Conservation (phyloP, 53 echinoderm and acorn worm genomes). For the Patiria pectinifera region DNA sequence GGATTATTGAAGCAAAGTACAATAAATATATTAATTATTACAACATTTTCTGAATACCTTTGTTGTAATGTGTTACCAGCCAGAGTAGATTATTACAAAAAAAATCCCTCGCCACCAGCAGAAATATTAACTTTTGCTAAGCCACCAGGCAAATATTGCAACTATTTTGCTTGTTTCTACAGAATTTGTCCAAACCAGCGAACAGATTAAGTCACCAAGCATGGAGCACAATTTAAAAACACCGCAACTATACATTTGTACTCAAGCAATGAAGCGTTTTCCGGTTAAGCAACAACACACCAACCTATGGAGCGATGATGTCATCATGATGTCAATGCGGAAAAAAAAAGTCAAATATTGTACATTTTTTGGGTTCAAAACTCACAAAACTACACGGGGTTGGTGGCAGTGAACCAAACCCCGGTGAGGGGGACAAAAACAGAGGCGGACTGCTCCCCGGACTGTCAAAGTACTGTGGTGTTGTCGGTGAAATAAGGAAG, state of each 20-base stretch:
- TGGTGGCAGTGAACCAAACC: slow-evolving; percentile 35
- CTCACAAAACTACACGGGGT: slow-evolving; percentile 58
- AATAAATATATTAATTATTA: too few relatives aligned
- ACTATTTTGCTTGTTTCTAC: too few relatives aligned
- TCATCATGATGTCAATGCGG: background rate
- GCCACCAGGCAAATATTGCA: too few relatives aligned
- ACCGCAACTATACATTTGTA: background rate
- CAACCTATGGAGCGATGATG: slow-evolving; percentile 12
- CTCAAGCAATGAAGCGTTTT: background rate
- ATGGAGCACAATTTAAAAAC: background rate
- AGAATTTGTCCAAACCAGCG: background rate
- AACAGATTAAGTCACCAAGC: background rate
- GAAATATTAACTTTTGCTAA: too few relatives aligned
- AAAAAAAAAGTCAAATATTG: too few relatives aligned
- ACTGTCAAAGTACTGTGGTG: slow-evolving; percentile 32
- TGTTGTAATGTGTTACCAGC: too few relatives aligned
- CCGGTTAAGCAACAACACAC: slow-evolving; percentile 19
- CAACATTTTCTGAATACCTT: too few relatives aligned
- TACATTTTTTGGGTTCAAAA: background rate
- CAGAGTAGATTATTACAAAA: too few relatives aligned
- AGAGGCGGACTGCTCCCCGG: slow-evolving; percentile 11
- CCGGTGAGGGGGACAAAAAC: slow-evolving; percentile 38
- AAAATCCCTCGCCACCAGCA: too few relatives aligned
- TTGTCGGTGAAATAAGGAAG: background rate
- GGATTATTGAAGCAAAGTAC: too few relatives aligned